These are phyloP conservation scores for Myopa tessellatipennis DNA, from an alignment of 2,888 invertebrate genomes.

Conservation along the genomic window DNA sequence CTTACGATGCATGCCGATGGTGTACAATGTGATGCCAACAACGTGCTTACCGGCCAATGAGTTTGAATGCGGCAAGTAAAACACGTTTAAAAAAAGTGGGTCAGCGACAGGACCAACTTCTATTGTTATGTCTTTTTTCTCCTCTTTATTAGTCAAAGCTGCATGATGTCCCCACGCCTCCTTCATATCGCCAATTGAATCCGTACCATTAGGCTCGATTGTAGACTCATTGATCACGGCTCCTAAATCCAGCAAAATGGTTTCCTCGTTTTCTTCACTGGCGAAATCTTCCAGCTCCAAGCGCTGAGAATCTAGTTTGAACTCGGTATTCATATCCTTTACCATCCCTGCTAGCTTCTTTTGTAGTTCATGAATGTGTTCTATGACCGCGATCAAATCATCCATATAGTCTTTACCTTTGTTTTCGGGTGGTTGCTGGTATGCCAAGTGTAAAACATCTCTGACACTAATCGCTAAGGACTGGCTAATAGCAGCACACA, in stretches of 20 bases:
- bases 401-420: slow-evolving; percentile 43
- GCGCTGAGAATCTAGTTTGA: not conserved
- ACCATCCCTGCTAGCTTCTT: slow-evolving; percentile 40
- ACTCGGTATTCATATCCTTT: slow-evolving; percentile 33
- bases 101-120: slow-evolving; percentile 40
- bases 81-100: slow-evolving; percentile 63
- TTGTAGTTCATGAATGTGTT: slow-evolving; percentile 54
- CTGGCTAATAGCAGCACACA: not conserved
- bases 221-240: not conserved
- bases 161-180: not conserved
- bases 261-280: not conserved
- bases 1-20: slow-evolving; percentile 64
- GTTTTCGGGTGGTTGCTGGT: slow-evolving; percentile 35
- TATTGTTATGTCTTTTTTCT: slow-evolving; percentile 48
- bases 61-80: slow-evolving; percentile 50
- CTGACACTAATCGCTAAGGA: slow-evolving; percentile 50
- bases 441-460: slow-evolving; percentile 55
- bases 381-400: slow-evolving; percentile 53
- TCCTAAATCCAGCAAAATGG: not conserved
- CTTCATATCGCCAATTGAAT: not conserved
- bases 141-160: not conserved
- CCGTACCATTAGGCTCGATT: not conserved
- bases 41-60: slow-evolving; percentile 41
- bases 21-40: slow-evolving; percentile 68
- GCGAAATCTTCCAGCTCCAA: not conserved